These are phyloP conservation scores for Cremastinae sp. DNA, from an alignment of 2,888 invertebrate genomes.

Conservation along the genomic window DNA sequence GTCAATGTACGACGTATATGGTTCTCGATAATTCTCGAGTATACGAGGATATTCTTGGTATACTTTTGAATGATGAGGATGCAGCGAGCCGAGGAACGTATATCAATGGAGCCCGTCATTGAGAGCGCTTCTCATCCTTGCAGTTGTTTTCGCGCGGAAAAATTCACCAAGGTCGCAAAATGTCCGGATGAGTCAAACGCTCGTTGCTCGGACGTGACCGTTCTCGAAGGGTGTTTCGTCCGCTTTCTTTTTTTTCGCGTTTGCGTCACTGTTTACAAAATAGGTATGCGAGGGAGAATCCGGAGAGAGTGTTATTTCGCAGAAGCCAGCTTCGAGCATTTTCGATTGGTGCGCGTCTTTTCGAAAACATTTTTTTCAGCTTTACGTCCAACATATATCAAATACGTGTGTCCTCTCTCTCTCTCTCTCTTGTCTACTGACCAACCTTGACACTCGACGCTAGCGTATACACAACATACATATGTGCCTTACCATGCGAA, in stretches of 20 bases:
- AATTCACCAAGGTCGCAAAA: slow-evolving; percentile 23
- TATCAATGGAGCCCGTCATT: too few relatives aligned
- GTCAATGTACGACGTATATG: too few relatives aligned
- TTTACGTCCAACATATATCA: too few relatives aligned
- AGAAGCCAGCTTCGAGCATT: slow-evolving; percentile 17
- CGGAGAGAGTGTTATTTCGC: slow-evolving; percentile 16
- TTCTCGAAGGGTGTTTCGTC: slow-evolving; percentile 1
- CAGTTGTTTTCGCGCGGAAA: slow-evolving; percentile 24
- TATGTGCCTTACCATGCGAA: slow-evolving; percentile 20
- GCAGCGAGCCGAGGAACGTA: too few relatives aligned
- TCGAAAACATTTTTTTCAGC: too few relatives aligned
- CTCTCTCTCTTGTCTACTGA: slow-evolving; percentile 5
- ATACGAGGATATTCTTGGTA: too few relatives aligned
- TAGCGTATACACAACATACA: too few relatives aligned
- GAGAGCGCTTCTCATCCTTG: neutral
- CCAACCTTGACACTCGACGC: slow-evolving; percentile 51
- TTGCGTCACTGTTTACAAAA: slow-evolving; percentile 27
- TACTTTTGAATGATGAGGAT: too few relatives aligned
- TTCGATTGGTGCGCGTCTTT: too few relatives aligned
- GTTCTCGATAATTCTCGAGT: too few relatives aligned
- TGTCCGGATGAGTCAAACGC: neutral
- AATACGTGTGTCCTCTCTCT: slow-evolving; percentile 8
- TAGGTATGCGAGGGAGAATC: slow-evolving; percentile 27
- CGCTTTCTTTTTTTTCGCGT: too few relatives aligned
- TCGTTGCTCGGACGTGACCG: slow-evolving; percentile 2